These are phyloP conservation scores for Rugalucina vietnamica DNA, from an alignment of 2,888 invertebrate species.

Conservation along the genomic window DNA sequence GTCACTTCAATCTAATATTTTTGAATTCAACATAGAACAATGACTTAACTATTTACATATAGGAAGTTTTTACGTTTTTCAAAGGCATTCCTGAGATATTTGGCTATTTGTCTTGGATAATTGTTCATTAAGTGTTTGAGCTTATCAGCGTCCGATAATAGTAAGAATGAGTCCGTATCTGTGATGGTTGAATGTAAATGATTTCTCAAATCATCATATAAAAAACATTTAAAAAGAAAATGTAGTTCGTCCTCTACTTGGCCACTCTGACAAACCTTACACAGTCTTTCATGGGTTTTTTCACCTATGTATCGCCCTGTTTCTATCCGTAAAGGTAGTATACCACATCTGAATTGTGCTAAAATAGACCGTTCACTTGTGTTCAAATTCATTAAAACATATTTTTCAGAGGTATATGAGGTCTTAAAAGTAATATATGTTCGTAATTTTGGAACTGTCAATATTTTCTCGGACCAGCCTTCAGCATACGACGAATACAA, in stretches of 20 bases:
- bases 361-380: not conserved
- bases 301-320: not conserved
- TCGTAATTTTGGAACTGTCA: constrained; percentile 1
- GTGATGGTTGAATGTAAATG: not conserved
- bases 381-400: not conserved
- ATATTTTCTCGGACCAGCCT: not conserved
- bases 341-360: not conserved
- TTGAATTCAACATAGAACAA: too few species aligned
- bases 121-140: not conserved
- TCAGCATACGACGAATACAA: too few species aligned
- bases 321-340: not conserved
- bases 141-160: not conserved
- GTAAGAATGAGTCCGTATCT: not conserved
- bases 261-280: not conserved
- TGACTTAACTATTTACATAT: too few species aligned
- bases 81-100: not conserved
- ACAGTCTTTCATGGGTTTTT: not conserved
- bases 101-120: not conserved
- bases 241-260: not conserved
- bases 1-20: too few species aligned
- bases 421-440: not conserved
- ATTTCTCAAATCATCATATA: not conserved
- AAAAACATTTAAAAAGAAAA: not conserved
- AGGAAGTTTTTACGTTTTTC: too few species aligned
- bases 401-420: not conserved